Evolutionary conservation across 1,140 invertebrate genomes (phyloP).

Genomic region (Phocides pigmalion): DNA sequence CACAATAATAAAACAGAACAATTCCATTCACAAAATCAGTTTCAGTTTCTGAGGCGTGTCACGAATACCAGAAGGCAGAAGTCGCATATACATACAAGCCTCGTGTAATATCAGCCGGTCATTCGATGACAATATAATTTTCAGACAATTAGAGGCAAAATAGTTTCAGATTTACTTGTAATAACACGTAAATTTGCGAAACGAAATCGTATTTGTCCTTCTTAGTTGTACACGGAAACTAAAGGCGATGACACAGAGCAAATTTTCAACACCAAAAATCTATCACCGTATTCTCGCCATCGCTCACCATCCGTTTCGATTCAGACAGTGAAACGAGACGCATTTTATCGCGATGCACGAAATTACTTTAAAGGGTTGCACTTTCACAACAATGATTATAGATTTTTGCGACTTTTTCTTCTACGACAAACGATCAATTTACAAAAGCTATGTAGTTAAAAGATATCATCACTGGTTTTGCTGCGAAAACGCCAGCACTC

Average conservation of each 20-base stretch:
- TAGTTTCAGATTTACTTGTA: slow-evolving; percentile 61
- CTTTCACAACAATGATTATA: slow-evolving; percentile 68
- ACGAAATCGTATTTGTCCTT: slow-evolving; percentile 66
- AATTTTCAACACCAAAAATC: slow-evolving; percentile 83
- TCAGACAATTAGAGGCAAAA: slow-evolving; percentile 67
- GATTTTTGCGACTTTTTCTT: slow-evolving; percentile 66
- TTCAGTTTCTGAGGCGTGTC: slow-evolving; percentile 83
- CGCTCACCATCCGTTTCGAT: slow-evolving; percentile 80
- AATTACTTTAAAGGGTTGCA: slow-evolving; percentile 66
- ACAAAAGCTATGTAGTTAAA: slow-evolving; percentile 78
- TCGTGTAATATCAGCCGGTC: slow-evolving; percentile 84
- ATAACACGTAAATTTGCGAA: slow-evolving; percentile 69
- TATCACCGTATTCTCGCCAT: slow-evolving; percentile 83
- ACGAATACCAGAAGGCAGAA: slow-evolving; percentile 81
- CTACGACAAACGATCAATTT: slow-evolving; percentile 78
- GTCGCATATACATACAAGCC: slow-evolving; percentile 83
- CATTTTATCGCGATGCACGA: slow-evolving; percentile 75
- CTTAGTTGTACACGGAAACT: slow-evolving; percentile 68
- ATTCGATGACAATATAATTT: slow-evolving; percentile 82
- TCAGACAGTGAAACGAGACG: slow-evolving; percentile 71
- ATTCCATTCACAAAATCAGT: slow-evolving; percentile 78
- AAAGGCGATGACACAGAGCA: slow-evolving; percentile 79
- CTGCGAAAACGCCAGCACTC: slow-evolving; percentile 82
- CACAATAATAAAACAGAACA: slow-evolving; percentile 78
- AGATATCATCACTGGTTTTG: slow-evolving; percentile 82